These are phyloP conservation scores for Trichopoda pennipes DNA, from an alignment of 2,888 invertebrate species.

Conservation along the genomic window DNA sequence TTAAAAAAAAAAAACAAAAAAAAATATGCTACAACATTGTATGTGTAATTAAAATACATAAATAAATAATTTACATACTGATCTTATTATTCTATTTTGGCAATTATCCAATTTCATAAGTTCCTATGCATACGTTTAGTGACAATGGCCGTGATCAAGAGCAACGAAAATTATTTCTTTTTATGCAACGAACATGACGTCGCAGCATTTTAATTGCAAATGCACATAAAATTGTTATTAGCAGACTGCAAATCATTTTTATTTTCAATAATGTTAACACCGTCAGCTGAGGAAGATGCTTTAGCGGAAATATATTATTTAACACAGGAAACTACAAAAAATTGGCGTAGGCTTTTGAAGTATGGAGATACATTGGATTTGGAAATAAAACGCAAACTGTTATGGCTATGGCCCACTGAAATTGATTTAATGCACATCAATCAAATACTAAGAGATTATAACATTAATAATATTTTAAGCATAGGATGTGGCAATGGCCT, in stretches of 20 bases:
- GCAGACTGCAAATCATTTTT: conserved; percentile 36
- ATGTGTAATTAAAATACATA: no score
- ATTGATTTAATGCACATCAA: conserved; percentile 84
- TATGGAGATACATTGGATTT: conserved; percentile 74
- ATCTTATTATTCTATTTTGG: conserved; percentile 23
- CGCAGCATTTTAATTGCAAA: conserved; percentile 1
- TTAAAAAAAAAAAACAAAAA: no score
- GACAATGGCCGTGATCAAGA: conserved; percentile 47
- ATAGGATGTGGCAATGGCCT: conserved; percentile 91
- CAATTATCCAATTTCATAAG: conserved; percentile 41
- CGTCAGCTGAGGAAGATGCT: conserved; percentile 53
- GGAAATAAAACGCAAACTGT: conserved; percentile 81
- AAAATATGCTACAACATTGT: no score
- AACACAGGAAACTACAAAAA: conserved; percentile 68
- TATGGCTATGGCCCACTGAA: conserved; percentile 89
- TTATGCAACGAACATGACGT: conserved; percentile 28
- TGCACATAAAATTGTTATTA: background rate
- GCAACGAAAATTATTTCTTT: background rate
- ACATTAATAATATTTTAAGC: conserved; percentile 84
- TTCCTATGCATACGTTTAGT: conserved; percentile 1
- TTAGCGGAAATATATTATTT: conserved; percentile 71
- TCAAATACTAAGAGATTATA: conserved; percentile 80
- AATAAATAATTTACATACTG: no score
- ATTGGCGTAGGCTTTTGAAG: conserved; percentile 82
- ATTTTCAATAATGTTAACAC: conserved; percentile 56